Base-by-base conservation (phyloP, 2,797 vertebrate genomes). In the Helicolenus hilgendorfi region DNA sequence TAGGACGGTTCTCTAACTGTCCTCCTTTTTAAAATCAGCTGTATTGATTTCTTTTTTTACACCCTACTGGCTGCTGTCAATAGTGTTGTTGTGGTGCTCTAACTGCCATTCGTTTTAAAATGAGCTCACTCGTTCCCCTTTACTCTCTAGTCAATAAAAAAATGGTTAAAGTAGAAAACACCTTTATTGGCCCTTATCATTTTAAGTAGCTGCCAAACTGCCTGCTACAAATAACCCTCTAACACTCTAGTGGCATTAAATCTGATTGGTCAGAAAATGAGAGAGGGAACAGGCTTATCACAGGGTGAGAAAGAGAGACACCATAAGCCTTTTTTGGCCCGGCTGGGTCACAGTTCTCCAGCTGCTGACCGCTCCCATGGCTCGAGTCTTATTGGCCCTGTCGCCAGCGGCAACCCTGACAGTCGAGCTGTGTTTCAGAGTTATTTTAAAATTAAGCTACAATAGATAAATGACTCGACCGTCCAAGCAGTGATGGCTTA, bases 391-490 rank as follows among this genome's bases (percentile, higher is more conserved):
- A 59, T 29, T 71, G 74, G 62, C 45, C 20, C 11, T 70, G 35
- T 35, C 14, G 77, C 49, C 20, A 41, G 27, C 63, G 59, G 77
- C 31, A 27, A 62, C 41, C 72, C 59, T 31, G 29, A 83, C 79
- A 73, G 64, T 41, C 0, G 15, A 78, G 55, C 73, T 59, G 55
- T 15, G 71, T 75, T 75, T 70, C 49, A 67, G 60, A 89, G 84
- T 90, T 84, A 85, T 84, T 90, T 86, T 26, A 76, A 89, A 90
- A 92, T 92, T 7, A 84, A 84, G 79, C 78, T 38, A 62, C 74
- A 84, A 86, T 73, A 72, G 64, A 88, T 83, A 64, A 81, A 86
- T 72, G 72, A 85, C 88, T 79, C 11, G 74, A 85, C 73, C 72
- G 64, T 76, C 80, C 68, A 76, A 60, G 70, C 53, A 79, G 35